Conservation (phyloP, 2,888 invertebrate species). For the Pristionchus maxplancki region DNA sequence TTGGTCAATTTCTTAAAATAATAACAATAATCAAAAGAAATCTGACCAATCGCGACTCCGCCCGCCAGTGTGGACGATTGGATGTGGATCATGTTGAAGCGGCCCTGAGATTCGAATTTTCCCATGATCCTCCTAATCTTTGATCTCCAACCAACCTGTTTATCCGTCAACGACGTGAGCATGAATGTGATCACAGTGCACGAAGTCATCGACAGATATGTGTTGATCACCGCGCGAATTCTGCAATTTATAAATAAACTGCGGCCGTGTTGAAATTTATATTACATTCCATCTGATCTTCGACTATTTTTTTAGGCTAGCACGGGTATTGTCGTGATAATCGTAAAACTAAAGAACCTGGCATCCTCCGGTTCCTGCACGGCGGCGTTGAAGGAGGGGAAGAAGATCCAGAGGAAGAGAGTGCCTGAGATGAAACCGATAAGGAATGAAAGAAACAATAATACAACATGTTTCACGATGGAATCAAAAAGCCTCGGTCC, state of each 20-base stretch:
- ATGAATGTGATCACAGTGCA: slow-evolving; percentile 89
- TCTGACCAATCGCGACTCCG: slow-evolving; percentile 78
- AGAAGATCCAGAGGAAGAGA: slow-evolving; percentile 94
- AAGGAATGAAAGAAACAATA: background rate
- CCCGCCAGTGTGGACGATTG: slow-evolving; percentile 80
- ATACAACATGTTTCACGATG: background rate
- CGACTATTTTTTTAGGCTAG: too few species aligned
- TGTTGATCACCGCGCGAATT: slow-evolving; percentile 90
- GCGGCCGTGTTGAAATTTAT: too few species aligned
- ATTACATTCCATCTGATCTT: too few species aligned
- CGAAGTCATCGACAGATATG: slow-evolving; percentile 88
- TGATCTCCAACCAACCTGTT: slow-evolving; percentile 52
- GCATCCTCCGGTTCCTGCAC: slow-evolving; percentile 79
- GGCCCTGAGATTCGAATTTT: slow-evolving; percentile 57
- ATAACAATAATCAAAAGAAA: too few species aligned
- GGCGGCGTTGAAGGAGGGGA: slow-evolving; percentile 94
- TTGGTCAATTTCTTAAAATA: background rate
- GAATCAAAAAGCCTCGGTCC: too few species aligned
- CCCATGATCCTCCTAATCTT: background rate
- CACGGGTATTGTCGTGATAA: too few species aligned
- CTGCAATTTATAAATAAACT: too few species aligned
- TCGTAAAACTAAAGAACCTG: too few species aligned
- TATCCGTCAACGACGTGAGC: slow-evolving; percentile 86
- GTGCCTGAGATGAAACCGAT: slow-evolving; percentile 84
- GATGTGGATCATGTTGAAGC: slow-evolving; percentile 79